These are phyloP conservation scores for Hippotragus niger DNA, from an alignment of 2,113 vertebrate genomes.

Conservation along the genomic window DNA sequence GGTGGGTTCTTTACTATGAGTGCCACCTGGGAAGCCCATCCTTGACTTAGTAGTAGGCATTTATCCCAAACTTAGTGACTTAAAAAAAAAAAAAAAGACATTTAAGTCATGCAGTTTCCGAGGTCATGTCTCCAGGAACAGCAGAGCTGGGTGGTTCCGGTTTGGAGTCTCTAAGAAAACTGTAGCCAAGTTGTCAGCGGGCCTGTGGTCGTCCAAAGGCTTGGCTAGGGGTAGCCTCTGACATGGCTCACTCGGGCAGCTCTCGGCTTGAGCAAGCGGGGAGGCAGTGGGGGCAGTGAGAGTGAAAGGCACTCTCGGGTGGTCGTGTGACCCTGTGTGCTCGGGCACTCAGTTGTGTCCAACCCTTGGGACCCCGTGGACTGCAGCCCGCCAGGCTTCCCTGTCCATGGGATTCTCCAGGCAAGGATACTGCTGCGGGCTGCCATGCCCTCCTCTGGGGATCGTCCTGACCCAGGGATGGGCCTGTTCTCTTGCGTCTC, in stretches of 20 bases:
- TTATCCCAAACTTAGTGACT: not conserved
- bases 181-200: fast-evolving
- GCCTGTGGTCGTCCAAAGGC: not conserved
- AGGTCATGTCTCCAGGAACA: not conserved
- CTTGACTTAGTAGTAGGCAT: not conserved
- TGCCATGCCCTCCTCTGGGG: not conserved
- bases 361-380: not conserved
- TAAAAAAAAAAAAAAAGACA: not conserved
- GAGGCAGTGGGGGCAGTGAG: not conserved
- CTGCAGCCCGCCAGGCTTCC: not conserved
- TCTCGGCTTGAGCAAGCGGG: not conserved
- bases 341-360: fast-evolving
- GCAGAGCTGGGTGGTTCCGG: not conserved
- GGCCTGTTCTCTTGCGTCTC: not conserved
- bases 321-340: not conserved
- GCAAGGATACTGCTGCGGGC: not conserved
- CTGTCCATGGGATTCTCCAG: not conserved
- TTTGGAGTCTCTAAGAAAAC: not conserved
- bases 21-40: not conserved
- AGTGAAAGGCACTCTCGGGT: not conserved
- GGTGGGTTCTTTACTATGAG: not conserved
- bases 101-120: not conserved
- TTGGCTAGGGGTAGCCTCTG: not conserved
- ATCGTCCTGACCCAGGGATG: not conserved
- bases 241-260: fast-evolving